phyloP scores from a whole-genome alignment of 1,140 invertebrate genomes.

The Drosophila takahashii region DNA sequence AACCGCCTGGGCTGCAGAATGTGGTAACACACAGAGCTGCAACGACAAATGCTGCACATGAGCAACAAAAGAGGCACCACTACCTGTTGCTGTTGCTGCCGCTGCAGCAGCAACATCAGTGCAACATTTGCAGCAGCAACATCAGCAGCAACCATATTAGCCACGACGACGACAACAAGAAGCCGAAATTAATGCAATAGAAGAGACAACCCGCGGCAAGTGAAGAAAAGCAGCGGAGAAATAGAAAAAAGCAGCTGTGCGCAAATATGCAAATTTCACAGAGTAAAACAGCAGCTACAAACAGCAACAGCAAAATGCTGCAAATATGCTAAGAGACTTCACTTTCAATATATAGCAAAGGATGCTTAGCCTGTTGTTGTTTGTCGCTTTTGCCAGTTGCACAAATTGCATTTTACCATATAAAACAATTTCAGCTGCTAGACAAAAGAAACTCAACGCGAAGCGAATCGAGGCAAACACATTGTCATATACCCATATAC shows the following conservation, averaged over 20 bases:
- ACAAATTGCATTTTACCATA: conserved; percentile 83
- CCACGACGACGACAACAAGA: conserved; percentile 60
- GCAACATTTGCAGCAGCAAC: conserved; percentile 28
- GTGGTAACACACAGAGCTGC: conserved; percentile 57
- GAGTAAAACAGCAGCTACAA: conserved; percentile 68
- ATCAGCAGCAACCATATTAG: conserved; percentile 67
- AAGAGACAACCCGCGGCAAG: conserved; percentile 66
- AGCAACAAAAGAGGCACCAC: conserved; percentile 53
- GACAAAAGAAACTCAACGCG: conserved; percentile 73
- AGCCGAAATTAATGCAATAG: conserved; percentile 81
- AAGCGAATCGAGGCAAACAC: conserved; percentile 43
- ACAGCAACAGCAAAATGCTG: conserved; percentile 44
- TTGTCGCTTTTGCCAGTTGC: conserved; percentile 81
- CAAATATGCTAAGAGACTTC: conserved; percentile 83
- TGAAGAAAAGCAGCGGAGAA: conserved; percentile 69
- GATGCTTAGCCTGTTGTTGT: conserved; percentile 70
- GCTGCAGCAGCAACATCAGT: conserved; percentile 11
- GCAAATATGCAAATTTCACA: conserved; percentile 79
- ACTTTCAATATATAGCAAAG: conserved; percentile 82
- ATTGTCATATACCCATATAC: conserved; percentile 37
- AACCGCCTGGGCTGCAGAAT: conserved; percentile 79
- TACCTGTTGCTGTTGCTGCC: conserved; percentile 2
- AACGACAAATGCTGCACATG: conserved; percentile 80
- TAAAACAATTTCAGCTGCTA: conserved; percentile 78
- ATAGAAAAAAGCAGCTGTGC: conserved; percentile 78